Evolutionary conservation across 1,140 invertebrate species (phyloP), one percentile per base, ranked within the genome.

Genomic region (Drosophila athabasca): DNA sequence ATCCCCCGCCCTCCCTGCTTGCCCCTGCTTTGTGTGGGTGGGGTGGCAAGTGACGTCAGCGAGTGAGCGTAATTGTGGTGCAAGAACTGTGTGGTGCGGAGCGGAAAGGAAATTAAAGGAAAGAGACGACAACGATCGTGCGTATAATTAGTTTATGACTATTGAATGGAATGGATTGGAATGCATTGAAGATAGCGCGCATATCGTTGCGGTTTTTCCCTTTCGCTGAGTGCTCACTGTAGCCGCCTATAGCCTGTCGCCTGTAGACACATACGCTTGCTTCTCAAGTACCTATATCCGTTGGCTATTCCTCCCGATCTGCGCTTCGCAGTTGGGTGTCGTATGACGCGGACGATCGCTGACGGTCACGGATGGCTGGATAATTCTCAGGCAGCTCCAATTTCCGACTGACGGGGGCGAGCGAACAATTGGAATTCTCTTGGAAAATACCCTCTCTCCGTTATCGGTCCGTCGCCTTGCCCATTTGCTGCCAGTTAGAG

Each of bases 321-420:
- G 5, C 17, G 43, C 5, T 9, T 35, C 29, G 29, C 31, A 31
- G 31, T 39, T 39, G 3, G 11, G 9, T 39, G 11, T 35, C 31
- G 31, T 11, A 35, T 35, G 3, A 35, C 31, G 31, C 31, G 7
- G 29, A 29, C 29, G 24, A 24, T 24, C 24, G 24, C 39, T 46
- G 48, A 43, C 22, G 35, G 22, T 65, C 24, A 51, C 55, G 44
- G 39, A 41, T 62, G 8, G 45, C 0, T 50, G 61, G 48, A 67
- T 46, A 58, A 57, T 82, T 83, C 79, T 62, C 79, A 82, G 76
- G 71, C 80, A 67, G 79, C 79, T 83, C 80, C 59, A 41, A 68
- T 84, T 84, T 68, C 80, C 50, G 54, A 58, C 61, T 59, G 69
- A 65, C 61, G 66, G 51, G 24, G 24, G 31, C 29, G 9, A 13